Conservation (phyloP, 2,888 invertebrate species). For the Tolmerus cingulatus region DNA sequence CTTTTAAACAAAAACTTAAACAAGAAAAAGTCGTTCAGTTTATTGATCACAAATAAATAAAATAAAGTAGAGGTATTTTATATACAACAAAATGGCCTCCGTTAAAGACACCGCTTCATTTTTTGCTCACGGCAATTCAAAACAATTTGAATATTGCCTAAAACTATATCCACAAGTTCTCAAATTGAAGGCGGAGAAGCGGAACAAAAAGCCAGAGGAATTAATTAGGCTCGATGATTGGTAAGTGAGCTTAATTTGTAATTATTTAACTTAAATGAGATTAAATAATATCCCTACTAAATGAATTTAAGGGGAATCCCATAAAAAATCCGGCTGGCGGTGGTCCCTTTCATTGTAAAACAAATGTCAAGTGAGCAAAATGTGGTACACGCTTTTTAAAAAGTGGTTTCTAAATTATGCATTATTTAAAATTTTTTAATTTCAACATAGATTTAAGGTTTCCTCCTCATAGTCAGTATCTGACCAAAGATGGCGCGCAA, state of each 20-base stretch:
- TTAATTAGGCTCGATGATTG: constrained; percentile 94
- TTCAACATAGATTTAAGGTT: too few species aligned
- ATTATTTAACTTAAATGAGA: too few species aligned
- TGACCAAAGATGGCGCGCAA: too few species aligned
- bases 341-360: too few species aligned
- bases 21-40: background rate
- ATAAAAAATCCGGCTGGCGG: too few species aligned
- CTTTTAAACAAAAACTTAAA: background rate
- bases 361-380: too few species aligned
- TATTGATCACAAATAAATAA: background rate
- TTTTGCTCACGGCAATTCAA: constrained; percentile 87
- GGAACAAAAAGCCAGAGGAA: constrained; percentile 92
- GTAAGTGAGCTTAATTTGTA: constrained; percentile 69
- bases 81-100: constrained; percentile 75
- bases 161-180: constrained; percentile 92
- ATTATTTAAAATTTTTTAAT: too few species aligned
- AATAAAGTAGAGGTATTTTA: background rate
- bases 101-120: constrained; percentile 91
- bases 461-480: too few species aligned
- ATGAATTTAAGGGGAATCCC: too few species aligned
- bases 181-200: constrained; percentile 87
- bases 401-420: too few species aligned
- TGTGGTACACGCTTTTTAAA: too few species aligned
- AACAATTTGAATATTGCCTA: constrained; percentile 72
- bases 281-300: background rate